phyloP scores from a whole-genome alignment of 2,113 vertebrate genomes.

The Xiphorhynchus elegans region DNA sequence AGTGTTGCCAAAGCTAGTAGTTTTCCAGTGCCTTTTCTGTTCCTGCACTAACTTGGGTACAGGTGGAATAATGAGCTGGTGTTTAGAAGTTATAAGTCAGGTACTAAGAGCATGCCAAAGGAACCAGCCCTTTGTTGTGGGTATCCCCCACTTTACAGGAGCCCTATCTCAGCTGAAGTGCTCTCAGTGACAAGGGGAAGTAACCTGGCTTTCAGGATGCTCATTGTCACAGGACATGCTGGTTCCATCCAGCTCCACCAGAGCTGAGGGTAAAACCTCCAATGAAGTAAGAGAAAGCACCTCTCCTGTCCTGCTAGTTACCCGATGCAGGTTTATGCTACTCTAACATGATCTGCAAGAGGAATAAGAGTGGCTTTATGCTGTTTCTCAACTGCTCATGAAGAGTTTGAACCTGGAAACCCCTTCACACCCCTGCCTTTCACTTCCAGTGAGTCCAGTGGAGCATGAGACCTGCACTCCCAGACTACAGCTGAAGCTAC shows the following conservation, averaged over 20 bases:
- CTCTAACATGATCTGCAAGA: not conserved
- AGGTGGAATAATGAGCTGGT: not conserved
- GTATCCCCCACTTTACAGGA: not conserved
- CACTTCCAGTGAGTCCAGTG: not conserved
- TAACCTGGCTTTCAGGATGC: not conserved
- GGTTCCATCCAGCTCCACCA: not conserved
- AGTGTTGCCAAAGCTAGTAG: not conserved
- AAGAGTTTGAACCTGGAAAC: not conserved
- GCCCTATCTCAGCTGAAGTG: not conserved
- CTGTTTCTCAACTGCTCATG: not conserved
- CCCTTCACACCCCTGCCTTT: not conserved
- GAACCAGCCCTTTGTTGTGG: not conserved
- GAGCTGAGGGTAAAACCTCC: not conserved
- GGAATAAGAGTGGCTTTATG: not conserved
- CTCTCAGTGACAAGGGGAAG: not conserved
- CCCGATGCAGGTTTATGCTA: not conserved
- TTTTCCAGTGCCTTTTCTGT: not conserved
- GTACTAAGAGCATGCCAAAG: not conserved
- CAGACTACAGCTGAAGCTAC: not conserved
- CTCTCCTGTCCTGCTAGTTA: not conserved
- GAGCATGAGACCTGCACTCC: accelerated
- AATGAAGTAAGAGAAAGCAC: not conserved
- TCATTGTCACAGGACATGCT: not conserved
- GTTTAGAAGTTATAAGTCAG: not conserved
- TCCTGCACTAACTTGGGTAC: not conserved